Evolutionary conservation across 2,888 invertebrate genomes (phyloP), one percentile per base, ranked within the genome.

Genomic region (Ormyrus nitidulus): DNA sequence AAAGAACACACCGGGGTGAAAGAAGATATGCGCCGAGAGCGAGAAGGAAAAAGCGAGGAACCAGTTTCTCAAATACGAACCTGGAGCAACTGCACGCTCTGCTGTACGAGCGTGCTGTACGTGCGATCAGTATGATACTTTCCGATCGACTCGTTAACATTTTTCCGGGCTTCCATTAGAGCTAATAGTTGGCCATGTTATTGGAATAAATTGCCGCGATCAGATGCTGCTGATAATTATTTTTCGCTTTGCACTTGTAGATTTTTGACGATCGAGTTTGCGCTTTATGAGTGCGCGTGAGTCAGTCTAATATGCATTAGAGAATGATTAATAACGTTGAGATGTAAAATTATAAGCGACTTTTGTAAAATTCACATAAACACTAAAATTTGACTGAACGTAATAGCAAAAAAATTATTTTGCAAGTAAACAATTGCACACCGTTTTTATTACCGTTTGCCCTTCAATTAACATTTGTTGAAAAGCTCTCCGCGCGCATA

Each of bases 161-260:
- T 51, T 78, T 78, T 61, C 53, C 34, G 11, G 68, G 65, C 70
- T 75, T 70, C 65, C 56, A 64, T 80, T 72, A 65, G 64, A 70
- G n/a, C 46, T 46, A 70, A 58, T 74, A 74, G 69, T 74, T 58
- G 44, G 58, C 5, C 80, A 51, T n/a, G 49, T 73, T 59, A 73
- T 78, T 64, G 44, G 56, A 49, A 77, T 77, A 70, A 77, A 69
- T 77, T 34, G 34, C 34, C 34, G 34, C 59, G 8, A 48, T 49
- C 69, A 34, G 69, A 69, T 62, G 76, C 64, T 58, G 77, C 64
- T 58, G 77, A 70, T 64, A 58, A 70, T 76, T 76, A 76, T 69
- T 77, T 77, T 64, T 44, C 74, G 74, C 59, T 59, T 56, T 34
- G 56, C 11, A 34, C 9, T 34, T 34, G 53, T 2, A 6, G n/a